Conservation (phyloP, 35 echinoderm and acorn worm species). For the Lytechinus pictus region DNA sequence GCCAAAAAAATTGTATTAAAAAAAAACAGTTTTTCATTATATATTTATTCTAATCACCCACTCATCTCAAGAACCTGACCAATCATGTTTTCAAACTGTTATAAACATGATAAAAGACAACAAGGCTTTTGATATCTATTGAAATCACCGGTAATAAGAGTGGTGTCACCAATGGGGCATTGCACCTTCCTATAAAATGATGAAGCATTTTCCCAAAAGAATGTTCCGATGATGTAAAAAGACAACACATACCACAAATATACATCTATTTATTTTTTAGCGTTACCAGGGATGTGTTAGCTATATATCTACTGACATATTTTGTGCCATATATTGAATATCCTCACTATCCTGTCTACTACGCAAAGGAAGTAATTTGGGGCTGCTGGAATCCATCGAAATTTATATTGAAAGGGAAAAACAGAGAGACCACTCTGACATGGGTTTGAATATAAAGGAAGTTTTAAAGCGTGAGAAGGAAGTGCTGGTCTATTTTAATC, state of each 20-base stretch:
- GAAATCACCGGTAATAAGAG: not conserved
- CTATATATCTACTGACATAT: not conserved
- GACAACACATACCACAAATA: not conserved
- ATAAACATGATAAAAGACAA: not conserved
- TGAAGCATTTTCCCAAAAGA: not conserved
- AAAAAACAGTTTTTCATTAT: not conserved
- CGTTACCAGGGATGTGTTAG: not conserved
- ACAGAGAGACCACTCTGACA: not conserved
- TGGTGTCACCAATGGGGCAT: not conserved
- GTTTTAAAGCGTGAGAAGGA: conserved; percentile 28
- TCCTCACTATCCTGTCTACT: not conserved
- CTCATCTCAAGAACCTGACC: not conserved
- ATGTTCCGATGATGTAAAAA: not conserved
- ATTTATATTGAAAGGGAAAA: conserved; percentile 2
- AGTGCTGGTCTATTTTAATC: not conserved
- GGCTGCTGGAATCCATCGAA: not conserved
- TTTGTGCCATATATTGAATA: not conserved
- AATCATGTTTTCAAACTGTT: not conserved
- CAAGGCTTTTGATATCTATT: not conserved
- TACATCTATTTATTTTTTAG: not conserved
- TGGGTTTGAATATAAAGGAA: not conserved
- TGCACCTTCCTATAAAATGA: not conserved
- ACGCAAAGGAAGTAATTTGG: conserved; percentile 2
- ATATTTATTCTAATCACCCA: not conserved
- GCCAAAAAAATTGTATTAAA: not conserved